Evolutionary conservation across 2,113 vertebrate genomes (phyloP).

Genomic region (Pseudolaguvia tuberculata): DNA sequence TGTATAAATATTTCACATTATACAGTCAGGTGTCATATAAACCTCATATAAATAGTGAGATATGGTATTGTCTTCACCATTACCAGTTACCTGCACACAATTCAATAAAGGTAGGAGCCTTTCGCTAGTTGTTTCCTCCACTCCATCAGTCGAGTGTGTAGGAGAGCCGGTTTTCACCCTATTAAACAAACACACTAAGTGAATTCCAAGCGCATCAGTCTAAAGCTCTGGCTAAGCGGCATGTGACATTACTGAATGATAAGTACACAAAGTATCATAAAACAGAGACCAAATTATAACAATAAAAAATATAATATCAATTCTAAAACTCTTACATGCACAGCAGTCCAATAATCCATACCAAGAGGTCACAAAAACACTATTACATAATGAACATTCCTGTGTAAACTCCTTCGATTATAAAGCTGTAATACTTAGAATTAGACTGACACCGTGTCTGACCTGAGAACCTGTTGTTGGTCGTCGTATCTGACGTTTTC

Average conservation of each 20-base stretch:
- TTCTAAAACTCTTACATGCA: background rate
- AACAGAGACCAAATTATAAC: no score
- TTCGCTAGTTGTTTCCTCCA: conserved; percentile 56
- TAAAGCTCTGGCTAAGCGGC: no score
- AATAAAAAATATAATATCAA: no score
- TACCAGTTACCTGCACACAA: conserved; percentile 63
- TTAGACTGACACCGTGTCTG: background rate
- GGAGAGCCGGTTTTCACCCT: conserved; percentile 64
- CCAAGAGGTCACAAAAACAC: no score
- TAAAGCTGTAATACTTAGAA: background rate
- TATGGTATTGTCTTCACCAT: no score
- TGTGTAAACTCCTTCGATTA: conserved; percentile 4
- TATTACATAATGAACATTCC: no score
- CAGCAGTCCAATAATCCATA: no score
- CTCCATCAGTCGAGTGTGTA: conserved; percentile 54
- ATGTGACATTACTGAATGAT: no score
- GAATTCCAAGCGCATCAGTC: background rate
- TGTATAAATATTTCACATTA: no score
- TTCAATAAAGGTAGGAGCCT: conserved; percentile 57
- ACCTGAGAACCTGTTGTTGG: conserved; percentile 70
- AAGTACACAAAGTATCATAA: no score
- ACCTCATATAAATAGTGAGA: no score
- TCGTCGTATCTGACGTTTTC: conserved; percentile 53
- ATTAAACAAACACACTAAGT: conserved; percentile 38
- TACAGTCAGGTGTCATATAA: no score